Percentiles rank a stretch among this genome's conserved stretches.
phyloP scores from a whole-genome alignment of 2,888 invertebrate species.

The Priocnemis perturbator region DNA sequence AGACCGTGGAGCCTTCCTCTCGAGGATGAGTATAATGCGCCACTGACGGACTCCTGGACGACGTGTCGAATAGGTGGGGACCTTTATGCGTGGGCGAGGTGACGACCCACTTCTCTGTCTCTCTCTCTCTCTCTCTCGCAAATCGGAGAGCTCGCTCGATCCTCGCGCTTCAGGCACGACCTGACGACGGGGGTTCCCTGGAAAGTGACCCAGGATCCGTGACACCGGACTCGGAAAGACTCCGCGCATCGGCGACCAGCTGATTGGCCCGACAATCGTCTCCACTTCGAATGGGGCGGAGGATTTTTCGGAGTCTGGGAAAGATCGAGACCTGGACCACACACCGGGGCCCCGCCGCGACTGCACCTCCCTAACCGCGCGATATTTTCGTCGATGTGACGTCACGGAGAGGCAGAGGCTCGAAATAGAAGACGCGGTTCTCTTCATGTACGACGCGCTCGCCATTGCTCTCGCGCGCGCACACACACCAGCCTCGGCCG shows the following conservation, averaged over 20 bases:
- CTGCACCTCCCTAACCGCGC: constrained; percentile 64
- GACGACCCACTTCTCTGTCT: constrained; percentile 54
- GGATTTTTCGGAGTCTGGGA: constrained; percentile 66
- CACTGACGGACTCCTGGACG: constrained; percentile 56
- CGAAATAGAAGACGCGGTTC: constrained; percentile 69
- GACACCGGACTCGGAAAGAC: background rate
- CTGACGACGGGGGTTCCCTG: background rate
- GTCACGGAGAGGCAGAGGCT: constrained; percentile 68
- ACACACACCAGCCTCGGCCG: constrained; percentile 7
- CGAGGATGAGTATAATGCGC: constrained; percentile 54
- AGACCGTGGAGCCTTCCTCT: constrained; percentile 26
- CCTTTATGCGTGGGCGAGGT: constrained; percentile 48
- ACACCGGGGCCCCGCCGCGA: constrained; percentile 51
- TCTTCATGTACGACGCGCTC: constrained; percentile 54
- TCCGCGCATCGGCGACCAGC: background rate
- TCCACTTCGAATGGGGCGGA: constrained; percentile 27
- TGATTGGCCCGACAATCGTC: constrained; percentile 1
- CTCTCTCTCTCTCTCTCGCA: background rate
- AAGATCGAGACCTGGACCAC: constrained; percentile 68
- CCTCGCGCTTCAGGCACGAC: too few relatives aligned
- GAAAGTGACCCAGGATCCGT: constrained; percentile 2
- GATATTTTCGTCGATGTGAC: constrained; percentile 72
- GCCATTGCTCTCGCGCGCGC: constrained; percentile 24
- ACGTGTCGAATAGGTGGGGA: constrained; percentile 29
- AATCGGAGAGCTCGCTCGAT: too few relatives aligned